Evolutionary conservation across 2,888 invertebrate species (phyloP).

Genomic region (Drosophila neutralis): DNA sequence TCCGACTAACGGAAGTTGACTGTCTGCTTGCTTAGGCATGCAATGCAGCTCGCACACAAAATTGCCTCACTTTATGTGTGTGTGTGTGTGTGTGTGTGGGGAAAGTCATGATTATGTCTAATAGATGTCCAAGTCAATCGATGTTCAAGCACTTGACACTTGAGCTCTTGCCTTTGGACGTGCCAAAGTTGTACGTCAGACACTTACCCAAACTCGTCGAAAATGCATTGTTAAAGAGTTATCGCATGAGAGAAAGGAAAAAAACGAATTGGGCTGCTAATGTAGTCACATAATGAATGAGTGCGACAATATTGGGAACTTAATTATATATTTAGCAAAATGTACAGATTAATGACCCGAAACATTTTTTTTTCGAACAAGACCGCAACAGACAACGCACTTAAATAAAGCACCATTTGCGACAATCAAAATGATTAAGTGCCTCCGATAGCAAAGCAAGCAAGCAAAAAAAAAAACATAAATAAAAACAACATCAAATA

Average conservation of each 20-base stretch:
- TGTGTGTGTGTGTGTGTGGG: conserved; percentile 20
- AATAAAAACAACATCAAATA: conserved; percentile 13
- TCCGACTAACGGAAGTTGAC: conserved; percentile 62
- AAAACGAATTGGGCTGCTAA: neutral
- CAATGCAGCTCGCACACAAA: conserved; percentile 46
- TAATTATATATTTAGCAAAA: conserved; percentile 70
- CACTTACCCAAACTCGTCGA: conserved; percentile 7
- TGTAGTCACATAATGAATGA: conserved; percentile 53
- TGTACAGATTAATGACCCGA: conserved; percentile 72
- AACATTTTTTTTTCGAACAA: conserved; percentile 30
- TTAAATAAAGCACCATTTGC: conserved; percentile 69
- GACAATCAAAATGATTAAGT: conserved; percentile 79
- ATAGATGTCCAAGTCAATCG: conserved; percentile 83
- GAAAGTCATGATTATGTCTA: conserved; percentile 81
- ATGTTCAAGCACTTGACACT: conserved; percentile 79
- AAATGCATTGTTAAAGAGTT: conserved; percentile 14
- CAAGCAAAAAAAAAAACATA: neutral
- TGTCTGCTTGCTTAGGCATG: conserved; percentile 73
- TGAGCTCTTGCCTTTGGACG: conserved; percentile 55
- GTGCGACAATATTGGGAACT: conserved; percentile 46
- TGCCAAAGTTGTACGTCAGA: conserved; percentile 40
- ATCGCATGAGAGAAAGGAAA: neutral
- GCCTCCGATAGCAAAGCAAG: conserved; percentile 31
- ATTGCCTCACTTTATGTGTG: conserved; percentile 7
- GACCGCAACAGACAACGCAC: conserved; percentile 36